phyloP scores from a whole-genome alignment of 1,140 invertebrate species.

The Tenebrio molitor region DNA sequence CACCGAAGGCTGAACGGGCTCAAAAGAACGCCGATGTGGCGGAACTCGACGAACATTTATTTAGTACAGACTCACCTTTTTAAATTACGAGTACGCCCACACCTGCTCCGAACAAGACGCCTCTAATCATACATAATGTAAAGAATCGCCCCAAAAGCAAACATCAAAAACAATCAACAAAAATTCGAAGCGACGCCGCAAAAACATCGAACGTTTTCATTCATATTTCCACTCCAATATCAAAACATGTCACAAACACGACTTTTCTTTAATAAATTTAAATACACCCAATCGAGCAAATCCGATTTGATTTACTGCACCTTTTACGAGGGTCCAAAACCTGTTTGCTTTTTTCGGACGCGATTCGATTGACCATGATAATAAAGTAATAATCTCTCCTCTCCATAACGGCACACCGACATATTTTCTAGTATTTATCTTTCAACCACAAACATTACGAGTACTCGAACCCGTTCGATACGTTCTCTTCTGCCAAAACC shows the following conservation, averaged over 20 bases:
- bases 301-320: slow-evolving; percentile 6
- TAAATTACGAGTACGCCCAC: slow-evolving; percentile 30
- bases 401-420: not conserved
- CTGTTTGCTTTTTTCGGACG: slow-evolving; percentile 1
- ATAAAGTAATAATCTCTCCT: slow-evolving; percentile 4
- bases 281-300: slow-evolving; percentile 19
- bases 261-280: slow-evolving; percentile 13
- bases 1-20: slow-evolving; percentile 40
- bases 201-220: not conserved
- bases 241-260: slow-evolving; percentile 8
- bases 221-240: not conserved
- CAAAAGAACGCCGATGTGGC: slow-evolving; percentile 44
- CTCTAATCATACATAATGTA: slow-evolving; percentile 12
- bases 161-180: slow-evolving; percentile 12
- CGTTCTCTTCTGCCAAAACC: not conserved
- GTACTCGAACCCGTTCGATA: no score
- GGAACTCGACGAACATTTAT: slow-evolving; percentile 42
- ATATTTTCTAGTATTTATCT: not conserved
- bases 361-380: slow-evolving; percentile 12
- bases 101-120: slow-evolving; percentile 12
- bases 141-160: slow-evolving; percentile 1
- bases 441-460: not conserved
- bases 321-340: not conserved
- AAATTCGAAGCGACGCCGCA: not conserved
- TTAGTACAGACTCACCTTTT: slow-evolving; percentile 33